A percentile compares a stretch with the other conserved stretches of the same genome.
These are phyloP conservation scores for Cheilosia soror DNA, from an alignment of 2,888 invertebrate species.

Conservation along the genomic window DNA sequence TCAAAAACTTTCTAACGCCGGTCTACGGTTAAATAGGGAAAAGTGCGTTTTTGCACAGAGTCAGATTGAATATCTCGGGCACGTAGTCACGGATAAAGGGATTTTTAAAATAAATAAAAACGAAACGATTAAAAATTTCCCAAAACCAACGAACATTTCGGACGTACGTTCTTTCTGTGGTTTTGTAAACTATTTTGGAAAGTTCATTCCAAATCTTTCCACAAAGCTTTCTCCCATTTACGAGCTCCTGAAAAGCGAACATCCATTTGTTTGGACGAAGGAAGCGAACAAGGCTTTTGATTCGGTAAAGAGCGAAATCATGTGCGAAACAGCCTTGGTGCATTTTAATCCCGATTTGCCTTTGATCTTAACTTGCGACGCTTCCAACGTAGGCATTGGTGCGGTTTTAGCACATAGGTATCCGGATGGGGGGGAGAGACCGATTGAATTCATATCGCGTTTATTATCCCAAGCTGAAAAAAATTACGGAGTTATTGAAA, in stretches of 20 bases:
- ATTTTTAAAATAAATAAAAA: constrained; percentile 5
- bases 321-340: constrained; percentile 14
- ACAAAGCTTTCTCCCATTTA: constrained; percentile 26
- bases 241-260: not conserved
- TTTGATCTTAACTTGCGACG: constrained; percentile 8
- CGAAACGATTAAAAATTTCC: constrained; percentile 41
- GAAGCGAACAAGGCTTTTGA: constrained; percentile 14
- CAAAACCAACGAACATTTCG: constrained; percentile 67
- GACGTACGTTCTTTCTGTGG: constrained; percentile 77
- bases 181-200: constrained; percentile 25
- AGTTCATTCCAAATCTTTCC: constrained; percentile 21
- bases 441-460: constrained; percentile 1
- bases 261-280: constrained; percentile 14
- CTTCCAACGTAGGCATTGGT: not conserved
- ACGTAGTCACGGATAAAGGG: not conserved
- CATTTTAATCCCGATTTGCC: constrained; percentile 20
- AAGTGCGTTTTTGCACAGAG: constrained; percentile 23
- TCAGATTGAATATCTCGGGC: constrained; percentile 1
- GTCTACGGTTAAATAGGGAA: not conserved
- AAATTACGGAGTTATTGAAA: constrained; percentile 35
- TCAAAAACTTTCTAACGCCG: not conserved
- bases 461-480: constrained; percentile 9
- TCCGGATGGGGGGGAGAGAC: not conserved
- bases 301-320: constrained; percentile 6
- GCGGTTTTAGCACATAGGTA: constrained; percentile 7